Percentiles rank a stretch among this genome's conserved stretches.
phyloP scores from a whole-genome alignment of 2,888 invertebrate species.

The Theretra japonica region DNA sequence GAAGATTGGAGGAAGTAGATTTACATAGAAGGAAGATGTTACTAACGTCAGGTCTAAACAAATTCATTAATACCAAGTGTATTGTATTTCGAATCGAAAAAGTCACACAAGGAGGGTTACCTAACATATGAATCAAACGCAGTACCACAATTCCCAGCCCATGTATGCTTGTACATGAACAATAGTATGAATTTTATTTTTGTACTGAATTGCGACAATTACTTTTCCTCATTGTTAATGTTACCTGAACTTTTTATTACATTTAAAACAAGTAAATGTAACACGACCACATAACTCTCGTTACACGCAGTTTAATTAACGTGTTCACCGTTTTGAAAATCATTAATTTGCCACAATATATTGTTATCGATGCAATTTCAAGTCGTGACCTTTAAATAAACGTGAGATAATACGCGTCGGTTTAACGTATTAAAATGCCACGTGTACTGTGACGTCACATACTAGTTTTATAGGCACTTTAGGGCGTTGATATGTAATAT shows the following conservation, averaged over 20 bases:
- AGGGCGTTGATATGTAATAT: neutral
- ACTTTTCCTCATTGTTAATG: neutral
- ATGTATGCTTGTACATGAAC: too few relatives aligned
- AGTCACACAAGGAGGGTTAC: too few relatives aligned
- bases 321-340: slow-evolving; percentile 8
- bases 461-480: neutral
- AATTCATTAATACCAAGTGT: too few relatives aligned
- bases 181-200: neutral
- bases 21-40: too few relatives aligned
- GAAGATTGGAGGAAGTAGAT: too few relatives aligned
- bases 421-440: slow-evolving; percentile 11
- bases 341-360: slow-evolving; percentile 23
- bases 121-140: too few relatives aligned
- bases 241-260: slow-evolving; percentile 19
- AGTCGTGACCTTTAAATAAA: slow-evolving; percentile 13
- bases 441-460: slow-evolving; percentile 14
- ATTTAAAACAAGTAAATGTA: slow-evolving; percentile 10
- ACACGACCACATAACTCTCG: slow-evolving; percentile 7
- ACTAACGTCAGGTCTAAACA: too few relatives aligned
- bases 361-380: slow-evolving; percentile 18
- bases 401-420: slow-evolving; percentile 12
- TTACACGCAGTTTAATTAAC: neutral
- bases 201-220: neutral
- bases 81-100: too few relatives aligned
- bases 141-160: too few relatives aligned